These are phyloP conservation scores for Ametastegia equiseti DNA, from an alignment of 2,888 invertebrate species.

Conservation along the genomic window DNA sequence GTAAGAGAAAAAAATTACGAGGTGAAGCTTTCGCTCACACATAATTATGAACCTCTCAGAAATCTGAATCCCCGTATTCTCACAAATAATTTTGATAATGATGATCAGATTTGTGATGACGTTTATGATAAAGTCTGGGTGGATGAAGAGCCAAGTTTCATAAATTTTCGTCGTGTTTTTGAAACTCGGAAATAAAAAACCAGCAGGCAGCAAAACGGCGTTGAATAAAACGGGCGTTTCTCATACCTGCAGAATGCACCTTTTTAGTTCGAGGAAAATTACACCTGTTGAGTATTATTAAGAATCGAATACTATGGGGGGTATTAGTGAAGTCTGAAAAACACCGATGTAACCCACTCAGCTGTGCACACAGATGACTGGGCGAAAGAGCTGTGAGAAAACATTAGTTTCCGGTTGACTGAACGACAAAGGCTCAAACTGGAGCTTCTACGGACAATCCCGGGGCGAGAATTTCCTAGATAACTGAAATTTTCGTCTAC, in stretches of 20 bases:
- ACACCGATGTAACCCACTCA: background rate
- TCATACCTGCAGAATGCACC: too few relatives aligned
- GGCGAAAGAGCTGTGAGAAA: background rate
- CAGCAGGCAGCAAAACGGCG: too few relatives aligned
- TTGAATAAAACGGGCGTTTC: too few relatives aligned
- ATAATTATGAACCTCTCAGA: too few relatives aligned
- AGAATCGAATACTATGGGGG: slow-evolving; percentile 16
- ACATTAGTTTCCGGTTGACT: slow-evolving; percentile 13
- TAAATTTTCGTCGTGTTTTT: too few relatives aligned
- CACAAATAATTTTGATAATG: background rate
- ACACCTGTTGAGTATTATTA: slow-evolving; percentile 28
- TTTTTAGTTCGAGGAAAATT: background rate
- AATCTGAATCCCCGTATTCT: too few relatives aligned
- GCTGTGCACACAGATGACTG: background rate
- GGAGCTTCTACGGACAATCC: background rate
- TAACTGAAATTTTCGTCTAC: slow-evolving; percentile 12
- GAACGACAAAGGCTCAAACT: background rate
- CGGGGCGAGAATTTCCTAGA: background rate
- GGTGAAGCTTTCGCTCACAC: too few relatives aligned
- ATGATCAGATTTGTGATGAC: background rate
- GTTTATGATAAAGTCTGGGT: too few relatives aligned
- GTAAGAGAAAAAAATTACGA: too few relatives aligned
- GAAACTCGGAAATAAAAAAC: too few relatives aligned
- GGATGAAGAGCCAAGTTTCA: too few relatives aligned
- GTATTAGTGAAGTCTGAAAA: slow-evolving; percentile 16